Conservation (phyloP, 2,797 vertebrate genomes). For the Pelobates cultripes region DNA sequence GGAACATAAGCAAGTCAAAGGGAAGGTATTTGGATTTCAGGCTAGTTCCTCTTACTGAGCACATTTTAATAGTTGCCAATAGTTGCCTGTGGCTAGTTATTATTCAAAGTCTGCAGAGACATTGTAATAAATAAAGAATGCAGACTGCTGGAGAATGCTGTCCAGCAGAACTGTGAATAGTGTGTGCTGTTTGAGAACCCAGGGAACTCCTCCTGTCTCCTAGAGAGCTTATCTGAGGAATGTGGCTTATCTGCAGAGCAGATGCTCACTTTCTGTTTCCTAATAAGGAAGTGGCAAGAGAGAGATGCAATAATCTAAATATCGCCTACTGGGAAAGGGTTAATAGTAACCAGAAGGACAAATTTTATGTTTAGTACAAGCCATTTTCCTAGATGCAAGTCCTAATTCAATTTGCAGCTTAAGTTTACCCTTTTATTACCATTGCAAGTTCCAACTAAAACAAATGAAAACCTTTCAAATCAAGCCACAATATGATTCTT, state of each 20-base stretch:
- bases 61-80: background rate
- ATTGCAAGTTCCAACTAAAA: no score
- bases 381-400: no score
- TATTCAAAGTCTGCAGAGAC: background rate
- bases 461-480: no score
- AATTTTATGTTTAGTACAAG: background rate
- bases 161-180: background rate
- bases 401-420: no score
- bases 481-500: no score
- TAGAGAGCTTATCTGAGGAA: slow-evolving; percentile 36
- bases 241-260: slow-evolving; percentile 24
- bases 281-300: slow-evolving; percentile 23
- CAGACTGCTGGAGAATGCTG: background rate
- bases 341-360: background rate
- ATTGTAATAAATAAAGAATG: background rate
- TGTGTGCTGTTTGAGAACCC: background rate
- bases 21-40: background rate
- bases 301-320: background rate
- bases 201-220: background rate
- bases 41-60: background rate
- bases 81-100: background rate
- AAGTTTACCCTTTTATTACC: no score
- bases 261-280: slow-evolving; percentile 13
- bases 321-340: background rate
- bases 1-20: background rate